Conservation (phyloP, 2,113 vertebrate species). For the Proteles cristata region DNA sequence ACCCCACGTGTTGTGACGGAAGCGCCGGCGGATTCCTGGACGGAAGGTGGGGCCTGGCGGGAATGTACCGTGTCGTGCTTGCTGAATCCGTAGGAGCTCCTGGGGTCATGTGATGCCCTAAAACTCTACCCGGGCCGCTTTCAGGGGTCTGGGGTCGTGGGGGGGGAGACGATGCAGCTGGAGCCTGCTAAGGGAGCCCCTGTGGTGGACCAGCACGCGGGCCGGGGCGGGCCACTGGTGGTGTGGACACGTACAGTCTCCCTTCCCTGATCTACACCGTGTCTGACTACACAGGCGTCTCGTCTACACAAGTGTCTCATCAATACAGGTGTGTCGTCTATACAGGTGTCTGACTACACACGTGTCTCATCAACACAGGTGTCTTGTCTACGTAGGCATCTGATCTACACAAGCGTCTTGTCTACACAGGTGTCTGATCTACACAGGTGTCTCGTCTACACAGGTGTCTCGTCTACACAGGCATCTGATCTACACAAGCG, state of each 20-base stretch:
- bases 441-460: too few species aligned
- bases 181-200: neutral
- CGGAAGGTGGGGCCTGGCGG: neutral
- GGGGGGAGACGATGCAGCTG: neutral
- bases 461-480: neutral
- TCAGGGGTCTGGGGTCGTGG: neutral
- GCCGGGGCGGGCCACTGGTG: rapidly evolving
- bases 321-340: too few species aligned
- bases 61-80: neutral
- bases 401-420: too few species aligned
- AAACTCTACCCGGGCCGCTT: neutral
- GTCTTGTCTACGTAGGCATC: too few species aligned
- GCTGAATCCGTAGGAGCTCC: neutral
- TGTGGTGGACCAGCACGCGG: rapidly evolving
- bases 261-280: too few species aligned
- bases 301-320: too few species aligned
- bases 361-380: too few species aligned
- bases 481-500: too few species aligned
- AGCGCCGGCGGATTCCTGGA: neutral
- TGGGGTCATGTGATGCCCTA: neutral
- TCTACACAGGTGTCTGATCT: too few species aligned
- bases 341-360: too few species aligned
- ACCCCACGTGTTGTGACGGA: neutral
- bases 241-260: neutral
- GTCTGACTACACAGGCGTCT: too few species aligned